Evolutionary conservation across 1,140 invertebrate genomes (phyloP).

Genomic region (Hylaeus anthracinus): DNA sequence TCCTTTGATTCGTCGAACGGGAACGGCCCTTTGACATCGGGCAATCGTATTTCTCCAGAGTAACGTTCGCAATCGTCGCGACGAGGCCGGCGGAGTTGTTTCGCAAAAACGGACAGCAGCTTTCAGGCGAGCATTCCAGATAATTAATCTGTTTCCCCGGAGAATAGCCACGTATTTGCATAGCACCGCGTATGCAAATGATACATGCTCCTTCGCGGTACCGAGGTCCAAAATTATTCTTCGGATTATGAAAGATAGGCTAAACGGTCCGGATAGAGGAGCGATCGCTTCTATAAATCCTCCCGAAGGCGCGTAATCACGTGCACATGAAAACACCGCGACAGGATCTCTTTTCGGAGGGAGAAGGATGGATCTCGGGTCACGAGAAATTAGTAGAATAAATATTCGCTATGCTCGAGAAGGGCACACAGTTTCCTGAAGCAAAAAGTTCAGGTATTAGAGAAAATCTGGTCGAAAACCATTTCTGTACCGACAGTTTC

Average conservation of each 20-base stretch:
- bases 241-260: constrained; percentile 32
- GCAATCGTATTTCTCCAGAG: not conserved
- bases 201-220: constrained; percentile 25
- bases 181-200: constrained; percentile 50
- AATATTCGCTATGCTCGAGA: constrained; percentile 27
- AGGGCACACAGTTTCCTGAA: not conserved
- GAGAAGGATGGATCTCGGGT: too few species aligned
- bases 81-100: not conserved
- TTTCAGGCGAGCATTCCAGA: constrained; percentile 8
- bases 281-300: constrained; percentile 52
- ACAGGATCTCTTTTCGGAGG: not conserved
- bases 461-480: not conserved
- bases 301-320: constrained; percentile 26
- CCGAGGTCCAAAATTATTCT: constrained; percentile 50
- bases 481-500: not conserved
- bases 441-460: too few species aligned
- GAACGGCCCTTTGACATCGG: not conserved
- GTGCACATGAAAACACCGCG: not conserved
- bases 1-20: too few species aligned
- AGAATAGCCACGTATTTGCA: constrained; percentile 32
- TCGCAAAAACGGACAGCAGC: constrained; percentile 20
- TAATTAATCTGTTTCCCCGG: constrained; percentile 54
- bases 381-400: constrained; percentile 22
- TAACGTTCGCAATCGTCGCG: constrained; percentile 1
- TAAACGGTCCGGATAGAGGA: constrained; percentile 4